Percentiles rank a stretch among this genome's conserved stretches.
Conservation (phyloP, 2,797 vertebrate species). For the Lepus townsendii region DNA sequence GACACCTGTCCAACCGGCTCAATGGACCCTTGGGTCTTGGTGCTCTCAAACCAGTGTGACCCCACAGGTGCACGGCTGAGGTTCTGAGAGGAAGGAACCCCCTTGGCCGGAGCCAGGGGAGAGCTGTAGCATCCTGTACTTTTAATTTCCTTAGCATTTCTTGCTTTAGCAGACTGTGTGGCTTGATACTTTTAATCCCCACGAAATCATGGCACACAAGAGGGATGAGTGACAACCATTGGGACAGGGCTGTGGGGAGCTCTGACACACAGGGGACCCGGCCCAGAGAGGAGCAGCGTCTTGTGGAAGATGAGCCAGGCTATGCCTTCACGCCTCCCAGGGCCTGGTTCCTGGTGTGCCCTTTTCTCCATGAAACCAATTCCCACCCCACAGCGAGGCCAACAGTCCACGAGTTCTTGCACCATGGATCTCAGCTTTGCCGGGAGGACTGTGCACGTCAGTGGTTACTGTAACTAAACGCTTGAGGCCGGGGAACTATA, state of each 20-base stretch:
- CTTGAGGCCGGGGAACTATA: too few species aligned
- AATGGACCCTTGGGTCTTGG: neutral
- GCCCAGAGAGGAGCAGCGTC: neutral
- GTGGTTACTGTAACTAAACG: too few species aligned
- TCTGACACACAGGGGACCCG: neutral
- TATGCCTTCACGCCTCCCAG: too few species aligned
- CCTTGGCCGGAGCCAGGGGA: neutral
- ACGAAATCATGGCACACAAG: neutral
- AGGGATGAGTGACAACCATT: neutral
- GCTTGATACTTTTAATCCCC: neutral
- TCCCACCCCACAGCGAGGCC: neutral
- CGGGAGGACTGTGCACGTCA: neutral
- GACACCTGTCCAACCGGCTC: neutral
- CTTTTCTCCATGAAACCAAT: neutral
- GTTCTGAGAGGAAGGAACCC: neutral
- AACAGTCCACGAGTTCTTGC: neutral
- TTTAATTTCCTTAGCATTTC: neutral
- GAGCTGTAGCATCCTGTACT: too few species aligned
- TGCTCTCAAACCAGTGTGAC: neutral
- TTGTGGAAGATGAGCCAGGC: too few species aligned
- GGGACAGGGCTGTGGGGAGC: neutral
- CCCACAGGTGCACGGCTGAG: neutral
- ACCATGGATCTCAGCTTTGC: neutral
- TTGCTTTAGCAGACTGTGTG: neutral
- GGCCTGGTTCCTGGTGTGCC: neutral